phyloP scores from a whole-genome alignment of 2,888 invertebrate species.

The Pandemis corylana region DNA sequence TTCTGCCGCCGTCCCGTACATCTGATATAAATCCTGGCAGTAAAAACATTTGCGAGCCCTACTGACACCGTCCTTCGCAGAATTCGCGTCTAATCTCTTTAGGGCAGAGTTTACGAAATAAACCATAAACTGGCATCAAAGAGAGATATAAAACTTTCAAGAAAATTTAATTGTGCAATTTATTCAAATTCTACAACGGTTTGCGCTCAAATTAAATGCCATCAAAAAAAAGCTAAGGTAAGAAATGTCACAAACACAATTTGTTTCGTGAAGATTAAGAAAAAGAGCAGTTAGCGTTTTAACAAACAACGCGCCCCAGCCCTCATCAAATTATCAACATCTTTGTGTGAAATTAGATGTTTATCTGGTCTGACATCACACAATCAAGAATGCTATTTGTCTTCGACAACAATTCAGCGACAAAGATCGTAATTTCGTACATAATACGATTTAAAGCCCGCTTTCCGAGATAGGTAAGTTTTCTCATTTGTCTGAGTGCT shows the following conservation, averaged over 20 bases:
- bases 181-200: slow-evolving; percentile 28
- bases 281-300: slow-evolving; percentile 25
- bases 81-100: slow-evolving; percentile 41
- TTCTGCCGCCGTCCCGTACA: slow-evolving; percentile 47
- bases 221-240: slow-evolving; percentile 28
- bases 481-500: slow-evolving; percentile 49
- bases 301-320: slow-evolving; percentile 19
- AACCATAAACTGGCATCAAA: slow-evolving; percentile 37
- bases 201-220: slow-evolving; percentile 31
- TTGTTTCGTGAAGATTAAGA: slow-evolving; percentile 33
- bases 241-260: slow-evolving; percentile 29
- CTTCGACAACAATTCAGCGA: slow-evolving; percentile 36
- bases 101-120: slow-evolving; percentile 39
- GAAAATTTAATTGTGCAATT: slow-evolving; percentile 38
- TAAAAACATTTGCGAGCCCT: slow-evolving; percentile 33
- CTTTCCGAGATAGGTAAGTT: slow-evolving; percentile 45
- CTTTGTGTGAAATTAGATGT: slow-evolving; percentile 37
- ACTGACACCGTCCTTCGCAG: slow-evolving; percentile 30
- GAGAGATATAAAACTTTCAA: slow-evolving; percentile 32
- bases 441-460: slow-evolving; percentile 46
- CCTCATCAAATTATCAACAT: slow-evolving; percentile 36
- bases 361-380: slow-evolving; percentile 35
- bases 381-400: slow-evolving; percentile 40
- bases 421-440: slow-evolving; percentile 46
- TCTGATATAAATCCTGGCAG: slow-evolving; percentile 39